Conservation (phyloP, 2,888 invertebrate species). For the Apamea epomidion region DNA sequence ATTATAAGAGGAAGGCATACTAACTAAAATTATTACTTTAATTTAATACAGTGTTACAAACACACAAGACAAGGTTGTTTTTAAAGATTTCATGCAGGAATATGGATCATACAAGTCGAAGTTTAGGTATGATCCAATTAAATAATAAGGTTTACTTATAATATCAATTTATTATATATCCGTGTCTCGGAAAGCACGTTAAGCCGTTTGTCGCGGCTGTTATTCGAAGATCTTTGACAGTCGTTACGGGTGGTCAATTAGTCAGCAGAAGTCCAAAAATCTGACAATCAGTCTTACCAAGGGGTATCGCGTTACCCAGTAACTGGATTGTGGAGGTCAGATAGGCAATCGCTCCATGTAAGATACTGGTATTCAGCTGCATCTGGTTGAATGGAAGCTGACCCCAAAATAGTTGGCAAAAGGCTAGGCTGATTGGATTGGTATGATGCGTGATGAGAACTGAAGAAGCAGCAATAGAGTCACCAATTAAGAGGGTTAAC, state of each 20-base stretch:
- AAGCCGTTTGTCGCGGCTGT: background rate
- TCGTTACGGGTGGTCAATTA: background rate
- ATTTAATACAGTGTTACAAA: too few relatives aligned
- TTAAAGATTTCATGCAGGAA: background rate
- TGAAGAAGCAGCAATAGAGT: too few relatives aligned
- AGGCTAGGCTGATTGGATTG: background rate
- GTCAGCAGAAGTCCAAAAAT: background rate
- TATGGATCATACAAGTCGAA: background rate
- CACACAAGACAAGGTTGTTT: too few relatives aligned
- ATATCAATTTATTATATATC: background rate
- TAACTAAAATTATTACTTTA: background rate
- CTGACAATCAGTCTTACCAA: background rate
- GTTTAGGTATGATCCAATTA: background rate
- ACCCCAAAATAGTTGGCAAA: background rate
- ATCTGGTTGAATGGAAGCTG: too few relatives aligned
- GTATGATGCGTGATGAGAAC: too few relatives aligned
- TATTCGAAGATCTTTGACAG: background rate
- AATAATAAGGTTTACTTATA: background rate
- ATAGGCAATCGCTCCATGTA: background rate
- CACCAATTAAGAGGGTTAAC: too few relatives aligned
- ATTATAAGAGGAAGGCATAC: conserved; percentile 12
- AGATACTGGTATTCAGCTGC: too few relatives aligned
- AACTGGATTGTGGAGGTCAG: background rate
- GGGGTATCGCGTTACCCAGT: background rate
- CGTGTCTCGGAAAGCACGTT: background rate